These are phyloP conservation scores for Tetheella fluctuosa DNA, from an alignment of 2,888 invertebrate species.

Conservation along the genomic window DNA sequence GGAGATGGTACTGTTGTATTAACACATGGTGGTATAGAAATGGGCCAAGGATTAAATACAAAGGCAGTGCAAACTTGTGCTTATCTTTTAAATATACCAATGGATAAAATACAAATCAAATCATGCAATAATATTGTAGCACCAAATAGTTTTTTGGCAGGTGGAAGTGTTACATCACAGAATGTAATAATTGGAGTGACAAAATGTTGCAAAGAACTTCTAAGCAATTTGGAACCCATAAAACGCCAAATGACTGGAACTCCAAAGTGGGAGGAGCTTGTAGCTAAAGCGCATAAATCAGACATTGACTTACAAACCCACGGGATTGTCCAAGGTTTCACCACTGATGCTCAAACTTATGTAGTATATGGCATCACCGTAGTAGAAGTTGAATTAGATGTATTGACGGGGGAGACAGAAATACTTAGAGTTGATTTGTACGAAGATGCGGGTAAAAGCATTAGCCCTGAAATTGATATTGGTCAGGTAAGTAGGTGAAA, in stretches of 20 bases:
- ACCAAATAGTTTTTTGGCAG: conserved; percentile 86
- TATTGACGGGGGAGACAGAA: conserved; percentile 87
- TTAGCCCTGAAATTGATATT: no score
- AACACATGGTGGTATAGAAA: conserved; percentile 85
- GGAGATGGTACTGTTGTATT: conserved; percentile 85
- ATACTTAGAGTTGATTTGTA: conserved; percentile 85
- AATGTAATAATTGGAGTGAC: conserved; percentile 81
- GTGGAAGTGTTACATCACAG: conserved; percentile 88
- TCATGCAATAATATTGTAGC: conserved; percentile 84
- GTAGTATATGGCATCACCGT: conserved; percentile 82
- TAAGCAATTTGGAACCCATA: conserved; percentile 71
- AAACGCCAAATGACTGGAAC: conserved; percentile 53
- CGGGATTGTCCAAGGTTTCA: conserved; percentile 33
- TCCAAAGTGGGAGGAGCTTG: conserved; percentile 77
- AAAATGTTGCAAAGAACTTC: conserved; percentile 74
- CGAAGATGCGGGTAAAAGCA: conserved; percentile 85
- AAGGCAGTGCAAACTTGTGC: conserved; percentile 87
- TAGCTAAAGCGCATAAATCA: conserved; percentile 65
- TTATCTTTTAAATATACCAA: conserved; percentile 84
- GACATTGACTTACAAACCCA: conserved; percentile 57
- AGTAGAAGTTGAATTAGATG: conserved; percentile 88
- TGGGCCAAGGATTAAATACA: conserved; percentile 90
- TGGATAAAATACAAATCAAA: conserved; percentile 86
- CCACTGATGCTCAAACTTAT: conserved; percentile 39
- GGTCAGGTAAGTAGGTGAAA: no score